Conservation (phyloP, 2,888 invertebrate species). For the Tridacna gigas region DNA sequence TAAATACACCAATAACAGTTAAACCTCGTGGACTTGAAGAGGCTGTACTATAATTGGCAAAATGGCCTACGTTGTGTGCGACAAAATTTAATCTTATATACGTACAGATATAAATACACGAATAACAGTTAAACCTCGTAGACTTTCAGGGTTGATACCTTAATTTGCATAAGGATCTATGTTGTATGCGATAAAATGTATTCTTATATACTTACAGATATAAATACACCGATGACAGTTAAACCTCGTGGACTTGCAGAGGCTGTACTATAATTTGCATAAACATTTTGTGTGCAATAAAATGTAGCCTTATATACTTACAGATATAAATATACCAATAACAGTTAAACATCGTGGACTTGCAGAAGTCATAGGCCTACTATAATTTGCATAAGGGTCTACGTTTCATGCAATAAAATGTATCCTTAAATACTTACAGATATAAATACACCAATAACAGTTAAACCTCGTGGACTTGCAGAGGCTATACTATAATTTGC, state of each 20-base stretch:
- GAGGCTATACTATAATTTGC: slow-evolving; percentile 61
- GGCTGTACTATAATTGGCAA: no score
- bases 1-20: no score
- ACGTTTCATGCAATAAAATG: slow-evolving; percentile 67
- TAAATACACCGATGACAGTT: no score
- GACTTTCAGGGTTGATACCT: slow-evolving; percentile 55
- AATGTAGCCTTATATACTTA: no score
- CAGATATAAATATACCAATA: slow-evolving; percentile 59
- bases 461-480: slow-evolving; percentile 63
- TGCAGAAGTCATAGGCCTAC: slow-evolving; percentile 54
- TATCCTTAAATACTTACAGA: slow-evolving; percentile 54
- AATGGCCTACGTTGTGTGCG: no score
- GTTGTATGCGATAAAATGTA: slow-evolving; percentile 68
- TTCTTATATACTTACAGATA: no score
- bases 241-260: no score
- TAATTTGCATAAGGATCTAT: slow-evolving; percentile 65
- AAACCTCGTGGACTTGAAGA: no score
- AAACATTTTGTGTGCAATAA: no score
- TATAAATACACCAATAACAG: slow-evolving; percentile 62
- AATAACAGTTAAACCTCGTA: slow-evolving; percentile 63
- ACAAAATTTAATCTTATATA: no score
- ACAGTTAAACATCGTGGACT: slow-evolving; percentile 65
- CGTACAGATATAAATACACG: no score
- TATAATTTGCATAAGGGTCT: slow-evolving; percentile 65
- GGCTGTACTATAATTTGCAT: no score